Conservation (phyloP, 2,888 invertebrate genomes). For the Sepioteuthis lessoniana region DNA sequence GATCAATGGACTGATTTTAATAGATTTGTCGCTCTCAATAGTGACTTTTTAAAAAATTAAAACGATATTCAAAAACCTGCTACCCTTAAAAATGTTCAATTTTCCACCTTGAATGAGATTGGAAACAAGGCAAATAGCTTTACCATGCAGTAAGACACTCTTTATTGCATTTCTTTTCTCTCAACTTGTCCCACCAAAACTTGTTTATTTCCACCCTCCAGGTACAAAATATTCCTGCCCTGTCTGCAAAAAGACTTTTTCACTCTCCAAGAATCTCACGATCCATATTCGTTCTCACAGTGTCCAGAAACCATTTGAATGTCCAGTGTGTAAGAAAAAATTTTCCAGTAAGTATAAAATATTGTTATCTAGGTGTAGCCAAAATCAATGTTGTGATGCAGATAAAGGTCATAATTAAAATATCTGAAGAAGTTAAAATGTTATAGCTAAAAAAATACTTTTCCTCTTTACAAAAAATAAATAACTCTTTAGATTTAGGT, state of each 20-base stretch:
- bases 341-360: conserved; percentile 62
- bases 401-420: neutral
- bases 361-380: neutral
- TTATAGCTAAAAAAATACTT: neutral
- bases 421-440: neutral
- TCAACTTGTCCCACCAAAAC: neutral
- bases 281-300: conserved; percentile 76
- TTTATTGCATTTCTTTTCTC: conserved; percentile 15
- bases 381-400: neutral
- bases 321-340: conserved; percentile 75
- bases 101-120: neutral
- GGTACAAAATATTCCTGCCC: conserved; percentile 73
- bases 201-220: conserved; percentile 37
- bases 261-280: conserved; percentile 68
- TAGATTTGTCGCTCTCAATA: too few relatives aligned
- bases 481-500: neutral
- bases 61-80: neutral
- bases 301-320: conserved; percentile 75
- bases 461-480: neutral
- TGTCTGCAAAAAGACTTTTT: conserved; percentile 75
- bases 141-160: neutral
- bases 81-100: neutral
- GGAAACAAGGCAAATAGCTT: neutral
- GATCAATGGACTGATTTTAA: too few relatives aligned
- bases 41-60: too few relatives aligned